Base-by-base conservation (phyloP, 2,888 invertebrate species). In the Macroteleia sp. region DNA sequence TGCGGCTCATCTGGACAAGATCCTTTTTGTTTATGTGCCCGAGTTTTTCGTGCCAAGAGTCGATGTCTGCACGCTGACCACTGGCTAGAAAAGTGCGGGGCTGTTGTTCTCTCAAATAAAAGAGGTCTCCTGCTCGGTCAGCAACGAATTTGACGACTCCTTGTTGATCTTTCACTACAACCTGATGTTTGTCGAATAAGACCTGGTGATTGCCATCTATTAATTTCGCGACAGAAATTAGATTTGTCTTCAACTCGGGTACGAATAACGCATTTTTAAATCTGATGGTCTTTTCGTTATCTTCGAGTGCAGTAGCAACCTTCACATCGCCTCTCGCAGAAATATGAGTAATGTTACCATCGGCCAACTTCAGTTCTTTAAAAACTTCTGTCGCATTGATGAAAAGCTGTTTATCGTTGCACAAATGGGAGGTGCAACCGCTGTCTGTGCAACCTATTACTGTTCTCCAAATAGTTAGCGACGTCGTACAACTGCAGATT, bases 141-240 rank as follows among this genome's bases (percentile, higher is more conserved):
- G 50, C 50, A 3, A 32, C 28, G 2, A 17, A 5, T 10, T 3
- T 34, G 6, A 22, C 6, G 1, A 2, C 1, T 1, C 52, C 36
- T 9, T 9, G 10, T 3, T 28, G 4, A 6, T 56, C 56, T 10
- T n/a, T 17, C n/a, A 81, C 59, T 1, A 41, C 22, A 1, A 80
- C 83, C 4, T 36, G 8, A 1, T 59, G 30, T 32, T 56, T 75
- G 1, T 22, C 30, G 25, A 81, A 83, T 10, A 34, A 41, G 0
- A 80, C 78, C 0, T 54, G 28, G 34, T 75, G 42, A 1, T 34
- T 71, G 6, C 54, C 52, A 42, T 81, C 77, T 3, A 79, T 74
- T 2, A 82, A 80, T 59, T 81, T 82, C 0, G 78, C 69, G 0
- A 84, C 69, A 0, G 42, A 42, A 1, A 54, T 54, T 8, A 54